Conservation (phyloP, 2,797 vertebrate genomes). For the Lepilemur ruficaudatus region DNA sequence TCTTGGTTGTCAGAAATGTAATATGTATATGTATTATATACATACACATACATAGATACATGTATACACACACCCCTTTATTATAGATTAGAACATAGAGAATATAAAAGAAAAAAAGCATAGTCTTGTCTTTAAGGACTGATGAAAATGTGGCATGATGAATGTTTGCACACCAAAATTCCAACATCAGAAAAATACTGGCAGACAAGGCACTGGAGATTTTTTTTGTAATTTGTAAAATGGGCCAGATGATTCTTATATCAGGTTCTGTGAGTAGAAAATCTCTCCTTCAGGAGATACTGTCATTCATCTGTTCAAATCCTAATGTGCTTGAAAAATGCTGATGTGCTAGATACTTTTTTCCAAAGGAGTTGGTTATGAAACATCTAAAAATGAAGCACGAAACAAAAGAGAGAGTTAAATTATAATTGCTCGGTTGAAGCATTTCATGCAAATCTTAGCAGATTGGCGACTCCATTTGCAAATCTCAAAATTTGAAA, state of each 20-base stretch:
- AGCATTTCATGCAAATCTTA: slow-evolving; percentile 33
- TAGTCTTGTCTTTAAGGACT: background rate
- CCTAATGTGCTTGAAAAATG: slow-evolving; percentile 40
- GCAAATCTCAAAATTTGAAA: slow-evolving; percentile 56
- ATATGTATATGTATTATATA: background rate
- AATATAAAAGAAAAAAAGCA: background rate
- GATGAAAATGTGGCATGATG: background rate
- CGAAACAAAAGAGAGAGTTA: slow-evolving; percentile 50
- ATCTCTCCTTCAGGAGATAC: slow-evolving; percentile 46
- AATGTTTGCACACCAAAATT: slow-evolving; percentile 31
- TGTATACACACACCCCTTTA: background rate
- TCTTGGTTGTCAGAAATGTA: background rate
- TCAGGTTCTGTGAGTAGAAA: slow-evolving; percentile 48
- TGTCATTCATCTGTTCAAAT: slow-evolving; percentile 53
- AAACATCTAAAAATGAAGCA: slow-evolving; percentile 55
- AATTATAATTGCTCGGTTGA: slow-evolving; percentile 51
- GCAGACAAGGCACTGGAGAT: background rate
- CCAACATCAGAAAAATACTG: slow-evolving; percentile 14
- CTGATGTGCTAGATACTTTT: slow-evolving; percentile 33
- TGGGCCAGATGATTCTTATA: background rate
- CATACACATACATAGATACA: background rate
- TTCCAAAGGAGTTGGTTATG: slow-evolving; percentile 54
- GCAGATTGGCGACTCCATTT: slow-evolving; percentile 42
- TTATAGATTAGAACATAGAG: background rate
- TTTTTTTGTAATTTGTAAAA: slow-evolving; percentile 23